Conservation (phyloP, 30 jellyfish, hydroid and myxozoan species). For the Pelagia noctiluca region DNA sequence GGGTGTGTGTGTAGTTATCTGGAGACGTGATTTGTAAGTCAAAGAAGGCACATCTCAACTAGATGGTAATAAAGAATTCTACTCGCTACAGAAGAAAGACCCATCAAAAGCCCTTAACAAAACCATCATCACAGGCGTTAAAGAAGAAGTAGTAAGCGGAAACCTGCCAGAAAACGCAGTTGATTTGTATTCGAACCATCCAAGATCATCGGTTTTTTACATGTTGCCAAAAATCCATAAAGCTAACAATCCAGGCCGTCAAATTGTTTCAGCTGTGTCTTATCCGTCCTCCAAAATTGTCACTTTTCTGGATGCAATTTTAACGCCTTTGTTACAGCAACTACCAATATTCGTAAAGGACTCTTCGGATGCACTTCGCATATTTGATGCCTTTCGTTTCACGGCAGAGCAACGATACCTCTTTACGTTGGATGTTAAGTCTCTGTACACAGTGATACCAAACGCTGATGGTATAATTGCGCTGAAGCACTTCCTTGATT, state of each 20-base stretch:
- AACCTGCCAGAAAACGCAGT: conserved; percentile 11
- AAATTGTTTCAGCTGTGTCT: conserved; percentile 35
- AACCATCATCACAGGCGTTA: background rate
- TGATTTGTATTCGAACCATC: conserved; percentile 8
- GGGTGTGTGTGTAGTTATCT: conserved; percentile 40
- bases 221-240: conserved; percentile 23
- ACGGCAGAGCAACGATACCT: background rate
- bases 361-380: conserved; percentile 4
- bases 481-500: conserved; percentile 4
- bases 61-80: background rate
- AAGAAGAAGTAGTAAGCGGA: conserved; percentile 7
- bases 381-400: background rate
- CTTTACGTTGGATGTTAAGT: conserved; percentile 17
- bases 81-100: background rate
- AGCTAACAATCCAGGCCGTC: conserved; percentile 37
- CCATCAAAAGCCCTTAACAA: conserved; percentile 18
- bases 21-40: conserved; percentile 8
- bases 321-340: background rate
- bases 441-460: conserved; percentile 14
- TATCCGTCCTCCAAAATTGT: conserved; percentile 29
- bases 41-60: conserved; percentile 24
- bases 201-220: conserved; percentile 24
- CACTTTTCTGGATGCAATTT: conserved; percentile 6
- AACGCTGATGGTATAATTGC: conserved; percentile 4
- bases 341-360: background rate